Evolutionary conservation across 2,113 vertebrate species (phyloP).

Genomic region (Herpailurus yagouaroundi): DNA sequence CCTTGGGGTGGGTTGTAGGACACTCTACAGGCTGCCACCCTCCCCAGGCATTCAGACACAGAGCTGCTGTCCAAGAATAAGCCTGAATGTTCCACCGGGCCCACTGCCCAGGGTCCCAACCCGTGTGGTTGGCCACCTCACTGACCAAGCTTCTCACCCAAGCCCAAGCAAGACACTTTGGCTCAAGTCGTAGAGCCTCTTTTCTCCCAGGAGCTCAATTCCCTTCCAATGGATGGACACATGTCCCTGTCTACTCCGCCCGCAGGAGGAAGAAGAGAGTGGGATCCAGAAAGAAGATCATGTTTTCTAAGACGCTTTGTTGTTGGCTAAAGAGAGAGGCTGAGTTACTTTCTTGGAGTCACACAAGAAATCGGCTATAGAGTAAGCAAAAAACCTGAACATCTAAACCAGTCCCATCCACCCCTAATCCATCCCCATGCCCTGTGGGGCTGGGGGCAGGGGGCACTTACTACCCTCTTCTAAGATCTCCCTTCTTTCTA

Average conservation of each 20-base stretch:
- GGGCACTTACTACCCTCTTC: neutral
- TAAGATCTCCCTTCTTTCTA: neutral
- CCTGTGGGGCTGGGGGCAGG: neutral
- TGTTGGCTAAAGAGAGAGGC: slow-evolving; percentile 48
- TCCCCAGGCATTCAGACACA: neutral
- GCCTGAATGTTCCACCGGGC: neutral
- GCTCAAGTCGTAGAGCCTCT: neutral
- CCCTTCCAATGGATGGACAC: neutral
- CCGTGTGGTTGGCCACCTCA: neutral
- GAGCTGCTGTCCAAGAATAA: neutral
- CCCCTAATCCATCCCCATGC: neutral
- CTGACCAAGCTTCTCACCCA: neutral
- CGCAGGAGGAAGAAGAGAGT: neutral
- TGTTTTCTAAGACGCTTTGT: slow-evolving; percentile 18
- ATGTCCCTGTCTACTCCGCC: neutral
- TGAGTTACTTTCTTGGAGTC: slow-evolving; percentile 59
- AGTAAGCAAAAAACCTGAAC: neutral
- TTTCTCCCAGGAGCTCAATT: neutral
- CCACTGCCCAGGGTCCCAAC: neutral
- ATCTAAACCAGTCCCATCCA: neutral
- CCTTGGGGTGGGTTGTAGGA: neutral
- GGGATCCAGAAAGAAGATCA: neutral
- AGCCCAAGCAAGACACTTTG: neutral
- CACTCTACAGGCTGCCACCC: neutral
- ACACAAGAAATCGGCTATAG: slow-evolving; percentile 27